Conservation (phyloP, 2,888 invertebrate species). For the Magallana nippona region DNA sequence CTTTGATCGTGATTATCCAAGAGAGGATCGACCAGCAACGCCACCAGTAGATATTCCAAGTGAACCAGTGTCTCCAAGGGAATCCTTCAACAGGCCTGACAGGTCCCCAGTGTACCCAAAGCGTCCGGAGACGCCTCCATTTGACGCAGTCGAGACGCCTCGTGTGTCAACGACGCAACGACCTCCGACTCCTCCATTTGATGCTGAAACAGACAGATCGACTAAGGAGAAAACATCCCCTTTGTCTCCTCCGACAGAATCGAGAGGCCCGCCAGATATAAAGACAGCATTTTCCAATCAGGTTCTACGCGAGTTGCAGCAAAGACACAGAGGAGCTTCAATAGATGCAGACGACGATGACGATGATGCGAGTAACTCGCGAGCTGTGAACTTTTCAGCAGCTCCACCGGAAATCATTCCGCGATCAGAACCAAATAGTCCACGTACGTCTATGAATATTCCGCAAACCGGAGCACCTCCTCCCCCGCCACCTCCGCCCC, state of each 20-base stretch:
- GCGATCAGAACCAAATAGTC: conserved; percentile 48
- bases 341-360: conserved; percentile 21
- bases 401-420: conserved; percentile 50
- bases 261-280: conserved; percentile 23
- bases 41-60: conserved; percentile 45
- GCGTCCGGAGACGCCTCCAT: conserved; percentile 44
- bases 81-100: conserved; percentile 33
- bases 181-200: conserved; percentile 42
- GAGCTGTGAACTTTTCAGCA: conserved; percentile 48
- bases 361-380: conserved; percentile 28
- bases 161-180: conserved; percentile 37
- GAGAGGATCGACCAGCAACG: conserved; percentile 29
- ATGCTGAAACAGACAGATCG: conserved; percentile 22
- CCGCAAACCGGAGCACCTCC: conserved; percentile 10
- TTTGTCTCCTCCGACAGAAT: conserved; percentile 8
- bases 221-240: conserved; percentile 7
- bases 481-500: conserved; percentile 34
- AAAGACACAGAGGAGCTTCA: conserved; percentile 37
- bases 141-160: conserved; percentile 36
- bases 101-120: background rate
- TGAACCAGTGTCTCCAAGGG: conserved; percentile 35
- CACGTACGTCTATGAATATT: conserved; percentile 45
- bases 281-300: conserved; percentile 44
- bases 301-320: conserved; percentile 45
- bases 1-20: conserved; percentile 6